These are phyloP conservation scores for Drosophila putrida DNA, from an alignment of 2,888 invertebrate genomes.

Conservation along the genomic window DNA sequence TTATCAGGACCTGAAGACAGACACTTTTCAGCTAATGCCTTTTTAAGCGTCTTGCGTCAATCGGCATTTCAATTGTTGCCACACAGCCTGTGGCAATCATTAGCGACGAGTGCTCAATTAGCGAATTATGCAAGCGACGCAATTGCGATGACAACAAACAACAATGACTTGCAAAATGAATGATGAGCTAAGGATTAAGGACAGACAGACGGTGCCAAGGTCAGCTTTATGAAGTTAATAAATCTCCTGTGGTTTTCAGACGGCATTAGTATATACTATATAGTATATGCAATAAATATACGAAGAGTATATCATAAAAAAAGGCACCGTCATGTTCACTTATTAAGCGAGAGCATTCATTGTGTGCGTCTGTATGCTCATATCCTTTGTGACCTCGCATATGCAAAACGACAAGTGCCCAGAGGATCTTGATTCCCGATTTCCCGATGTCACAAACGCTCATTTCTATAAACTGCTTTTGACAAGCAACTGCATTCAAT, in stretches of 20 bases:
- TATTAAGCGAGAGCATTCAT: conserved; percentile 55
- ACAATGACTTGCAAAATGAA: conserved; percentile 49
- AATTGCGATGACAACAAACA: not conserved
- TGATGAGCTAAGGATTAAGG: conserved; percentile 24
- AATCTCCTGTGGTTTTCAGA: conserved; percentile 16
- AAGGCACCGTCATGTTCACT: conserved; percentile 50
- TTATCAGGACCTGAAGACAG: not conserved
- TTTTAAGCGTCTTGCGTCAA: conserved; percentile 48
- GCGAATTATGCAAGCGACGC: conserved; percentile 56
- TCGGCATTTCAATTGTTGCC: conserved; percentile 25
- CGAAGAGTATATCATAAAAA: conserved; percentile 2
- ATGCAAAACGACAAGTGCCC: conserved; percentile 62
- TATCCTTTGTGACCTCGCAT: conserved; percentile 37
- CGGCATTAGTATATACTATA: conserved; percentile 1
- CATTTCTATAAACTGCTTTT: conserved; percentile 12
- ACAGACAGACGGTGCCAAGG: not conserved
- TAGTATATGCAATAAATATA: not conserved
- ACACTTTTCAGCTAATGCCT: conserved; percentile 40
- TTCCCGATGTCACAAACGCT: not conserved
- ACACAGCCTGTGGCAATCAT: conserved; percentile 32
- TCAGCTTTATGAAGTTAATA: conserved; percentile 48
- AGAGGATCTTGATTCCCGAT: conserved; percentile 10
- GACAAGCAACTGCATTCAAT: conserved; percentile 55
- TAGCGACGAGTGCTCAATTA: conserved; percentile 59
- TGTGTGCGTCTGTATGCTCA: not conserved